These are phyloP conservation scores for Lophotriccus pileatus DNA, from an alignment of 2,797 vertebrate genomes.

Conservation along the genomic window DNA sequence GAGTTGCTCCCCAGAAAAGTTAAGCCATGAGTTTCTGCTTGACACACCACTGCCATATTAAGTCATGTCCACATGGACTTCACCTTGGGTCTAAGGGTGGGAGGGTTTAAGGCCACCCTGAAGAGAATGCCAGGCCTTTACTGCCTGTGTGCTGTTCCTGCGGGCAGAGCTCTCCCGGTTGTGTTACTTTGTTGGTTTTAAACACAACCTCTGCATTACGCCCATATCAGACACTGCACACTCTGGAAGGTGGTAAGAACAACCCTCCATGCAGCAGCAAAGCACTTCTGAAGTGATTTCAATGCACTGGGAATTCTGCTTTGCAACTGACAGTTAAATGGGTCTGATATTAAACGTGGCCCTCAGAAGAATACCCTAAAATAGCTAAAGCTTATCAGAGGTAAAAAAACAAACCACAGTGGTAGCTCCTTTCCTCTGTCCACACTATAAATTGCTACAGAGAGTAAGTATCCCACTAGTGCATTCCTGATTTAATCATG, in stretches of 20 bases:
- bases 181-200: background rate
- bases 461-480: background rate
- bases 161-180: background rate
- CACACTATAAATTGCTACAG: background rate
- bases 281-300: background rate
- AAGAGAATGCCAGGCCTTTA: background rate
- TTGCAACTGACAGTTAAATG: background rate
- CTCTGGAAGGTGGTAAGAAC: background rate
- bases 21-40: background rate
- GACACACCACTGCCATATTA: fast-evolving
- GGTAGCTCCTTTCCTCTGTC: background rate
- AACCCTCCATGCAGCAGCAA: background rate
- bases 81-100: background rate
- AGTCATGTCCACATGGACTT: background rate
- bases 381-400: background rate
- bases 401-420: background rate
- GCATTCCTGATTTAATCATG: background rate
- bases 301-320: background rate
- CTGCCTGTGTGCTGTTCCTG: background rate
- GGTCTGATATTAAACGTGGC: background rate
- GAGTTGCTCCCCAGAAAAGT: background rate
- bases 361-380: background rate
- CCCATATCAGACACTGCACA: fast-evolving
- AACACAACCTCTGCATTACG: background rate
- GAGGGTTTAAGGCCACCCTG: background rate